These are phyloP conservation scores for Coregonus suidteri DNA, from an alignment of 2,797 vertebrate species.

Conservation along the genomic window DNA sequence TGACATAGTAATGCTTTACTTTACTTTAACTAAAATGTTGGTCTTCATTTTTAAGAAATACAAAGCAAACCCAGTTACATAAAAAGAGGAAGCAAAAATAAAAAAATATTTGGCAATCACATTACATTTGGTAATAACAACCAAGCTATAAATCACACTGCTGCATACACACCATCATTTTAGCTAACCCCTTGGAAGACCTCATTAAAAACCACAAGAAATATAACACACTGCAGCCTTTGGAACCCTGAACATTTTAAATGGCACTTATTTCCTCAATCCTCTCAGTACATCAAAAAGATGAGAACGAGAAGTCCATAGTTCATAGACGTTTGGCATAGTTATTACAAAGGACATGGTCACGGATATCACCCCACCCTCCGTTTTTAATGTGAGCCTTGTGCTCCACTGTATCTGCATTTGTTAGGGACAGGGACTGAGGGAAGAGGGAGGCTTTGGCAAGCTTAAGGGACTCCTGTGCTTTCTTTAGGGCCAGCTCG, in stretches of 20 bases:
- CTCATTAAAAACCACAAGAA: neutral
- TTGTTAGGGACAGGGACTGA: slow-evolving; percentile 46
- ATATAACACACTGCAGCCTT: slow-evolving; percentile 10
- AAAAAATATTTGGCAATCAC: slow-evolving; percentile 55
- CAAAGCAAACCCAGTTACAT: slow-evolving; percentile 13
- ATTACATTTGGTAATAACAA: slow-evolving; percentile 41
- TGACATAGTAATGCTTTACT: neutral
- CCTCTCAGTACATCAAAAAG: slow-evolving; percentile 19
- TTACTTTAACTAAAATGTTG: neutral
- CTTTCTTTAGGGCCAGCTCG: slow-evolving; percentile 61
- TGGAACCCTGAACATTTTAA: slow-evolving; percentile 41
- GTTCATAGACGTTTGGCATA: slow-evolving; percentile 75
- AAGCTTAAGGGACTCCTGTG: slow-evolving; percentile 48
- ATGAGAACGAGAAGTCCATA: neutral
- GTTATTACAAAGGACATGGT: slow-evolving; percentile 78
- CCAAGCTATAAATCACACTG: neutral
- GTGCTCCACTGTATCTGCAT: slow-evolving; percentile 61
- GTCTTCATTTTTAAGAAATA: neutral
- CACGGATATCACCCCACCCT: slow-evolving; percentile 81
- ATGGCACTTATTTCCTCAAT: slow-evolving; percentile 45
- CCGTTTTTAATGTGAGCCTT: slow-evolving; percentile 77
- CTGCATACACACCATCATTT: slow-evolving; percentile 14
- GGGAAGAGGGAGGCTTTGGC: slow-evolving; percentile 68
- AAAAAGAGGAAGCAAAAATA: neutral
- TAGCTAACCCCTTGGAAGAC: slow-evolving; percentile 29